Percentiles rank a stretch among this genome's conserved stretches.
phyloP scores from a whole-genome alignment of 2,113 vertebrate species.

The human (Homo sapiens) region DNA sequence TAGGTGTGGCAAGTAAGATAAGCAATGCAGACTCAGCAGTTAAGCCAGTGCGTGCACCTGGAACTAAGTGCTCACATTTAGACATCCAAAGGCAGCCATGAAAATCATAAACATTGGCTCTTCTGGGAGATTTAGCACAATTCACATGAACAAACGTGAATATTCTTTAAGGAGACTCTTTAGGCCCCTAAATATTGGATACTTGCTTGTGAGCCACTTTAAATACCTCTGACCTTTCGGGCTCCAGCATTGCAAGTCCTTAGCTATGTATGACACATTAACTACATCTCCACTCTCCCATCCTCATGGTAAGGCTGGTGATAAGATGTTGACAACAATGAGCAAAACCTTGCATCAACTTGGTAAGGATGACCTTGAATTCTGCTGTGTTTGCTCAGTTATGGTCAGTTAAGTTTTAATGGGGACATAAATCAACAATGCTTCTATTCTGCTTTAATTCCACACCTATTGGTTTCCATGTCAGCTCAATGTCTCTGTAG shows the following conservation, averaged over 20 bases:
- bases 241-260: neutral
- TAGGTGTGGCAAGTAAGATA: slow-evolving; percentile 48
- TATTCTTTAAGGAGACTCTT: neutral
- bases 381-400: neutral
- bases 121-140: neutral
- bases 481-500: neutral
- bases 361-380: neutral
- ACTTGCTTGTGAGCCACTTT: neutral
- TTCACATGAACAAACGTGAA: neutral
- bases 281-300: neutral
- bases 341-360: neutral
- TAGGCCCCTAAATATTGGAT: neutral
- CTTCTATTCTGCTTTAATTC: neutral
- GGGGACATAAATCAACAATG: neutral
- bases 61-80: neutral
- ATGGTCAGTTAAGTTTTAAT: neutral
- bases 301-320: neutral
- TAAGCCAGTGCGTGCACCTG: neutral
- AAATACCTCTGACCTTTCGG: neutral
- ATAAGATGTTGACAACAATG: neutral
- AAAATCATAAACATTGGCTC: neutral
- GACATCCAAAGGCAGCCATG: neutral
- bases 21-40: neutral
- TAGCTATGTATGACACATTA: neutral
- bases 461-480: neutral